phyloP scores from a whole-genome alignment of 64 coral and sea anemone species.

The Dendrophyllia cribrosa region DNA sequence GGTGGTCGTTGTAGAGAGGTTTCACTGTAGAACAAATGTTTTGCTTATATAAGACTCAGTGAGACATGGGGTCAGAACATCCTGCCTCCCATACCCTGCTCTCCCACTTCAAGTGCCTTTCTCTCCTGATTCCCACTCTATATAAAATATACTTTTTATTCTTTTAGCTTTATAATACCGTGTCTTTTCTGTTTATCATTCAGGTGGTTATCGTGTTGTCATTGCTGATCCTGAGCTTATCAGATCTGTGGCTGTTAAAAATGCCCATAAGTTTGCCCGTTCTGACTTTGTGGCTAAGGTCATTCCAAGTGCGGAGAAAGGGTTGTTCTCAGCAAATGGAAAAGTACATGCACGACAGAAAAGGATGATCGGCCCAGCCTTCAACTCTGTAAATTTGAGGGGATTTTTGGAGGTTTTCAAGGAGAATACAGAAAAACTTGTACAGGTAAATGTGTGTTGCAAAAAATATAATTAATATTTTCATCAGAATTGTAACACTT shows the following conservation, averaged over 20 bases:
- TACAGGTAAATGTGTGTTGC: neutral
- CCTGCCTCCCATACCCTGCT: too few relatives aligned
- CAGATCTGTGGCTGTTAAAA: neutral
- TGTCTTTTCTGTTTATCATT: neutral
- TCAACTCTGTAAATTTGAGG: neutral
- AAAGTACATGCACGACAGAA: neutral
- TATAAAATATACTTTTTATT: neutral
- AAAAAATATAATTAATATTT: neutral
- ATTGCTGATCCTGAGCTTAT: constrained; percentile 2
- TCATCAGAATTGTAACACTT: too few relatives aligned
- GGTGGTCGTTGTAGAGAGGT: too few relatives aligned
- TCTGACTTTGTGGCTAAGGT: neutral
- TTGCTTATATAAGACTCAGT: too few relatives aligned
- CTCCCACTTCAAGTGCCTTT: too few relatives aligned
- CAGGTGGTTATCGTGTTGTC: neutral
- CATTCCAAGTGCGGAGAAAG: neutral
- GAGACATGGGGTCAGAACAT: too few relatives aligned
- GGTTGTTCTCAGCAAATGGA: neutral
- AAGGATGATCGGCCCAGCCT: constrained; percentile 20
- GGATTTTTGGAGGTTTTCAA: constrained; percentile 2
- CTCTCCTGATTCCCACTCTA: too few relatives aligned
- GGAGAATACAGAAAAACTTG: constrained; percentile 16
- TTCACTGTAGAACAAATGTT: too few relatives aligned
- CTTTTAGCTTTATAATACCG: neutral
- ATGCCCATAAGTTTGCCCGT: neutral